Evolutionary conservation across 1,140 invertebrate species (phyloP), one percentile per base, ranked within the genome.

Genomic region (Matsumurasca onukii): DNA sequence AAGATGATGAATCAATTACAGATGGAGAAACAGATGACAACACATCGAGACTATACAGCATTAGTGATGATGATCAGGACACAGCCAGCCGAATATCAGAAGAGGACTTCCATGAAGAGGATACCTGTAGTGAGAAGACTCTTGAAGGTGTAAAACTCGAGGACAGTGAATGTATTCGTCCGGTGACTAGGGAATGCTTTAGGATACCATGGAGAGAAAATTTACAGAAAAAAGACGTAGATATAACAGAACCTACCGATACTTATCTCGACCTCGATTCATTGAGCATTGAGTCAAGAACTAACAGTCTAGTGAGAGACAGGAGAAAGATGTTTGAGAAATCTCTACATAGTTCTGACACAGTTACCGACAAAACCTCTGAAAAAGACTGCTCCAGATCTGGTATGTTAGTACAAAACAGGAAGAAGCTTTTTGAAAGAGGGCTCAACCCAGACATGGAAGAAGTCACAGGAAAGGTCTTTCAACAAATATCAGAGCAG

Each of bases 251-350:
- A n/a, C n/a, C n/a, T n/a, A n/a, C n/a, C n/a, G n/a, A n/a, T n/a
- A n/a, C n/a, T n/a, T n/a, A n/a, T n/a, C 24, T 51, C n/a, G 49
- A 51, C 5, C 24, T 51, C 3, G 49, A 51, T 20, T 12, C 49
- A 20, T 20, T 51, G 3, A 51, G 49, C 49, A 5, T 31, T 2
- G 59, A 63, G 3, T 31, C 29, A 1, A 63, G 59, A 31, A 68
- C 66, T 31, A 69, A 71, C 51, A 71, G 70, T 51, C 34, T 73
- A 25, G 72, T 73, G 12, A 31, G 70, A 13, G 67, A 71, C 49
- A 48, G 70, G 25, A 73, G 70, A 65, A 74, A 45, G 31, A 49
- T 72, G 31, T 70, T 70, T 62, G 71, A 72, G 27, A 71, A 29
- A 66, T 31, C 68, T 9, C 20, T 67, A 20, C 29, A 63, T 3